phyloP scores from a whole-genome alignment of 1,140 invertebrate genomes.

The Drosophila pseudoobscura region DNA sequence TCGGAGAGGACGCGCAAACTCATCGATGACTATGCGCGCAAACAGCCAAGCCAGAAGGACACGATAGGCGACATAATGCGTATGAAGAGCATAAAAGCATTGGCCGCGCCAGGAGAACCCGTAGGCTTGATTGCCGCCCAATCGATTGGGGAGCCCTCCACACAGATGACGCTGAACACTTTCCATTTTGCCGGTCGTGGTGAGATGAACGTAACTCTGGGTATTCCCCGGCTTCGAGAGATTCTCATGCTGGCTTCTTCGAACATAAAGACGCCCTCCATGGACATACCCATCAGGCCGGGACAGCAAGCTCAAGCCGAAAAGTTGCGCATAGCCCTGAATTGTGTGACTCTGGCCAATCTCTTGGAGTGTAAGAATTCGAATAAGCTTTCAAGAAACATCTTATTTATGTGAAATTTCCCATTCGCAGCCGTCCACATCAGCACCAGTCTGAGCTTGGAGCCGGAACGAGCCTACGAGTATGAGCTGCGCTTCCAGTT shows the following conservation, averaged over 20 bases:
- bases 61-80: conserved; percentile 88
- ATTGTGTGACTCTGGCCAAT: conserved; percentile 90
- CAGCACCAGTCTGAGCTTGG: conserved; percentile 85
- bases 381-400: not conserved
- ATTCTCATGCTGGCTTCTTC: conserved; percentile 97
- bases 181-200: conserved; percentile 99
- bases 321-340: conserved; percentile 88
- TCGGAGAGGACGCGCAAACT: conserved; percentile 90
- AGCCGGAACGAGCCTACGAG: conserved; percentile 84
- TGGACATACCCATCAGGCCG: conserved; percentile 94
- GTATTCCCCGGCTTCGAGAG: conserved; percentile 97
- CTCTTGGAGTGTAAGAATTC: conserved; percentile 87
- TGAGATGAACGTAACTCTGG: conserved; percentile 99
- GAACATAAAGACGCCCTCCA: conserved; percentile 96
- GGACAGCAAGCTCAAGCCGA: conserved; percentile 87
- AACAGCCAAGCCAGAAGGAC: conserved; percentile 82
- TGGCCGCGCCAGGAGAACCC: conserved; percentile 95
- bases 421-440: conserved; percentile 85
- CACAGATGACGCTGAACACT: conserved; percentile 99
- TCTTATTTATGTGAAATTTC: not conserved
- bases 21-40: conserved; percentile 87
- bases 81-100: conserved; percentile 89
- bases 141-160: conserved; percentile 99
- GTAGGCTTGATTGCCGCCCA: conserved; percentile 97
- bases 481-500: conserved; percentile 89